A percentile compares a stretch with the other conserved stretches of the same genome.
phyloP scores from a whole-genome alignment of 2,113 vertebrate genomes.

The Emydura subglobosa region DNA sequence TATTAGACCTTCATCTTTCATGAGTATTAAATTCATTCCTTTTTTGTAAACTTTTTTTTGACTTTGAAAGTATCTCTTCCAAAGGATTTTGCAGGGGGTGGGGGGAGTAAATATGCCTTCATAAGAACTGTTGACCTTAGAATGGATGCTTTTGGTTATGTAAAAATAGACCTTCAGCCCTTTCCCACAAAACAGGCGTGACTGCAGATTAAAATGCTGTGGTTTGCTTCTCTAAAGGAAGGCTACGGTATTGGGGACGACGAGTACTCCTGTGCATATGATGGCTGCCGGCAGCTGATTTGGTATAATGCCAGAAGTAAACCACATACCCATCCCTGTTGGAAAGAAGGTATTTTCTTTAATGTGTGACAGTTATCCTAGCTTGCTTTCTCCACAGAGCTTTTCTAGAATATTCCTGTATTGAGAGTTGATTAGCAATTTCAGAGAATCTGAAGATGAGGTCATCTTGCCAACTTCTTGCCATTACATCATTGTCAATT shows the following conservation, averaged over 20 bases:
- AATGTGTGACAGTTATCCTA: neutral
- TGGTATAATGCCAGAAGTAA: constrained; percentile 99
- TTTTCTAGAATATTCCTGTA: neutral
- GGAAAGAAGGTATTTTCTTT: constrained; percentile 93
- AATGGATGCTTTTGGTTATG: neutral
- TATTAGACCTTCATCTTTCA: neutral
- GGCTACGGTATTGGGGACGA: constrained; percentile 98
- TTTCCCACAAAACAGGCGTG: neutral
- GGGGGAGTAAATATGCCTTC: neutral
- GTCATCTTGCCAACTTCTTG: neutral
- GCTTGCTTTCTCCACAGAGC: neutral
- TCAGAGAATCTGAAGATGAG: neutral
- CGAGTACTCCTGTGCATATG: constrained; percentile 97
- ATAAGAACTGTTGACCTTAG: neutral
- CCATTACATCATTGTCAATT: neutral
- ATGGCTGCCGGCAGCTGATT: constrained; percentile 99
- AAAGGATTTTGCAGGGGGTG: accelerated
- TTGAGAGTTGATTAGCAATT: neutral
- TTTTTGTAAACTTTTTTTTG: neutral
- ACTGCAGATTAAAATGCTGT: neutral
- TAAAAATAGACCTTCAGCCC: neutral
- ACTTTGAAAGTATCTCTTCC: neutral
- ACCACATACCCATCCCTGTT: constrained; percentile 95
- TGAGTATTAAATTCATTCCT: neutral
- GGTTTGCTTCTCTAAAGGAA: constrained; percentile 82